These are phyloP conservation scores for Sapajus apella DNA, from an alignment of 2,113 vertebrate genomes.

Conservation along the genomic window DNA sequence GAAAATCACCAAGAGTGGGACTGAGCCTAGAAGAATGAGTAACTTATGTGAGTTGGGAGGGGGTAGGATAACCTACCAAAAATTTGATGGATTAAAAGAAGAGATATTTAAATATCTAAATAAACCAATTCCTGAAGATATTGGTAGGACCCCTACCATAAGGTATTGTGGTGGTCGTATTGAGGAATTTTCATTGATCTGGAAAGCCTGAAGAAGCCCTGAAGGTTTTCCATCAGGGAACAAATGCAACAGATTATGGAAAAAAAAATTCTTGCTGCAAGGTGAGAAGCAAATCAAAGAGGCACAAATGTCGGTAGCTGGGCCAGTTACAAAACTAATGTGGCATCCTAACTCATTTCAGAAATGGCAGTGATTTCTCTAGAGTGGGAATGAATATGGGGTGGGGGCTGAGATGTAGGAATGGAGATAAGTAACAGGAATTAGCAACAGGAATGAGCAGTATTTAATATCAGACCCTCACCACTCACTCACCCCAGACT, in stretches of 20 bases:
- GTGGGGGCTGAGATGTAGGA: rapidly evolving
- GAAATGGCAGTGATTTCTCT: not conserved
- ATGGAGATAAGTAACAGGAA: not conserved
- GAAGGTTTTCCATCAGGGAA: not conserved
- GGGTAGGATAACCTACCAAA: not conserved
- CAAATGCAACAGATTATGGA: not conserved
- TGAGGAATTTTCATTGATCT: not conserved
- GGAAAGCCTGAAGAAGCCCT: not conserved
- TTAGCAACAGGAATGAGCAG: not conserved
- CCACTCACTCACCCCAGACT: not conserved
- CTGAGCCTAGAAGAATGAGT: not conserved
- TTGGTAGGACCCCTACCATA: rapidly evolving
- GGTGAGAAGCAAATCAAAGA: not conserved
- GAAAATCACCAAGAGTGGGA: not conserved
- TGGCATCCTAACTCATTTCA: not conserved
- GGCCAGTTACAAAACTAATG: not conserved
- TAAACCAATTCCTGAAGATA: not conserved
- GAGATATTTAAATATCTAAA: not conserved
- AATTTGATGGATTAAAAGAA: not conserved
- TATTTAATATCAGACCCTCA: not conserved
- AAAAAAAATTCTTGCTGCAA: not conserved
- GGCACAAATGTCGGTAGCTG: not conserved
- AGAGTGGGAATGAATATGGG: not conserved
- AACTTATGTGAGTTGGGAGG: not conserved
- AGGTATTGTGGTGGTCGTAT: rapidly evolving